These are phyloP conservation scores for Microctonus hyperodae DNA, from an alignment of 2,888 invertebrate genomes.

Conservation along the genomic window DNA sequence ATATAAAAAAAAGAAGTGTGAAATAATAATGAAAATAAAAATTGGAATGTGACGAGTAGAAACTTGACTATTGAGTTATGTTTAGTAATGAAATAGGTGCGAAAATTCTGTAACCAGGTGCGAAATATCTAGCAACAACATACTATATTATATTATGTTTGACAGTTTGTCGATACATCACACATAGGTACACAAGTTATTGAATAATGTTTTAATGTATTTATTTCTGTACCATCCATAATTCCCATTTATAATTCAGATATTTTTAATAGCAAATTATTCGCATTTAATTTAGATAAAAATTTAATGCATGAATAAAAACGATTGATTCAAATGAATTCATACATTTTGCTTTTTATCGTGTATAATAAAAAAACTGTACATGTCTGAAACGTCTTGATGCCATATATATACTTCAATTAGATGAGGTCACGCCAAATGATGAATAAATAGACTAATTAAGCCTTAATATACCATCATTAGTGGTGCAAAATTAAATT, in stretches of 20 bases:
- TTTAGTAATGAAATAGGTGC: too few relatives aligned
- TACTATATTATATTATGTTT: background rate
- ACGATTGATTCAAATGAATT: background rate
- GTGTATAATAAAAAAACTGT: background rate
- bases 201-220: too few relatives aligned
- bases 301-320: background rate
- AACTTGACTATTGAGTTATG: background rate
- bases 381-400: background rate
- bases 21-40: background rate
- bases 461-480: constrained; percentile 9
- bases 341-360: background rate
- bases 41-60: background rate
- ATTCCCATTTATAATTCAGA: too few relatives aligned
- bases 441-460: constrained; percentile 17
- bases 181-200: too few relatives aligned
- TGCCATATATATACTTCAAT: background rate
- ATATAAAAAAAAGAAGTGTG: background rate
- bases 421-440: background rate
- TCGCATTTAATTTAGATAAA: background rate
- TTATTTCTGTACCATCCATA: too few relatives aligned
- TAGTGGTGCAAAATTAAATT: constrained; percentile 3
- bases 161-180: constrained; percentile 10
- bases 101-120: background rate
- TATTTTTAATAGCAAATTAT: background rate
- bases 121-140: too few relatives aligned